phyloP scores from a whole-genome alignment of 2,113 vertebrate species.

The Thamnaconus septentrionalis region DNA sequence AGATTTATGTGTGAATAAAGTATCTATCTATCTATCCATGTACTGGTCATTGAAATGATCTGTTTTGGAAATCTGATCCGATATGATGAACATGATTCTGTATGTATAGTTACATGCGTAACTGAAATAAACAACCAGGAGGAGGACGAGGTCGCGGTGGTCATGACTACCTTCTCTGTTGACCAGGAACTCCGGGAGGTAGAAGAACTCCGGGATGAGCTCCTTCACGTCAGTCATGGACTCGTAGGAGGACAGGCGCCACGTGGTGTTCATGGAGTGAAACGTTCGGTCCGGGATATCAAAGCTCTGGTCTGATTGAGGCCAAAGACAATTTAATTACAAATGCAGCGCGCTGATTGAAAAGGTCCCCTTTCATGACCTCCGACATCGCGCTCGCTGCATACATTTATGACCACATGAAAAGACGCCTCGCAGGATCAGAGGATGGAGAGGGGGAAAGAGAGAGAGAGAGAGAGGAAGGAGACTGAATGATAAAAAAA shows the following conservation, averaged over 20 bases:
- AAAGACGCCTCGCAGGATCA: conserved; percentile 54
- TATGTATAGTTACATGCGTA: too few relatives aligned
- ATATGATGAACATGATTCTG: too few relatives aligned
- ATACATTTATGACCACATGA: conserved; percentile 54
- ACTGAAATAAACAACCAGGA: too few relatives aligned
- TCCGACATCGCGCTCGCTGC: conserved; percentile 43
- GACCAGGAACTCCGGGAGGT: conserved; percentile 95
- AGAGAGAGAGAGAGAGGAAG: conserved; percentile 41
- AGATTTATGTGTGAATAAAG: too few relatives aligned
- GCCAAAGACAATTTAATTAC: conserved; percentile 67
- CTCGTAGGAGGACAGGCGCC: conserved; percentile 96
- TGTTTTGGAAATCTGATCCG: too few relatives aligned
- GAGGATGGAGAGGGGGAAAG: conserved; percentile 18
- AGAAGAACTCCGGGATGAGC: conserved; percentile 98
- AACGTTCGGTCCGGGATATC: conserved; percentile 99
- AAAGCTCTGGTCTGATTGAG: conserved; percentile 94
- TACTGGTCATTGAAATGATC: too few relatives aligned
- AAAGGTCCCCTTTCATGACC: conserved; percentile 64
- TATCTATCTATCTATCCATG: too few relatives aligned
- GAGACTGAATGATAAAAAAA: conserved; percentile 2
- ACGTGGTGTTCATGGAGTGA: conserved; percentile 97
- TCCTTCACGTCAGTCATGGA: conserved; percentile 99
- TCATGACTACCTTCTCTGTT: conserved; percentile 89
- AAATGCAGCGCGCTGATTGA: conserved; percentile 57
- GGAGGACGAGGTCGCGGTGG: too few relatives aligned